These are phyloP conservation scores for Heterochromis multidens DNA, from an alignment of 2,113 vertebrate species.

Conservation along the genomic window DNA sequence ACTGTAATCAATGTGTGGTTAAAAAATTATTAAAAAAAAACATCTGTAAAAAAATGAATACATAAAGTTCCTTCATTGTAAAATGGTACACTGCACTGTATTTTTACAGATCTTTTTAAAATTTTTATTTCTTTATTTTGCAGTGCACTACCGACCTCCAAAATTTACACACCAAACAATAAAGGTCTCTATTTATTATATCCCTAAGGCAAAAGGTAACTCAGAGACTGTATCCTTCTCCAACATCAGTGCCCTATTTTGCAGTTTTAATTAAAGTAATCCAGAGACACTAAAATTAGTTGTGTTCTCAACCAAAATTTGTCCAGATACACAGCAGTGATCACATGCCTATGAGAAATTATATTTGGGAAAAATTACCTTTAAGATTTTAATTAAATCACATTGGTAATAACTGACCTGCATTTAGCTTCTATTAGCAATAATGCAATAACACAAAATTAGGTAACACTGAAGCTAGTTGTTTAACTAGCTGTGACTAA, in stretches of 20 bases:
- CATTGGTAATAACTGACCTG: background rate
- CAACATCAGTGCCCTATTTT: background rate
- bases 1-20: too few relatives aligned
- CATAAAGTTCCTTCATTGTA: too few relatives aligned
- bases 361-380: background rate
- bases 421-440: slow-evolving; percentile 27
- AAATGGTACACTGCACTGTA: too few relatives aligned
- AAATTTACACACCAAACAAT: background rate
- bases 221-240: background rate
- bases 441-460: slow-evolving; percentile 14
- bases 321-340: background rate
- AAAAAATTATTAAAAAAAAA: background rate
- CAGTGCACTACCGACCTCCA: background rate
- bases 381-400: background rate
- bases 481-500: background rate
- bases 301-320: background rate
- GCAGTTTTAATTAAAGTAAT: background rate
- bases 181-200: background rate
- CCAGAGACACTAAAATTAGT: too few relatives aligned
- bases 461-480: slow-evolving; percentile 30
- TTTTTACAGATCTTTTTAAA: background rate
- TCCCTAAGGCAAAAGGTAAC: background rate
- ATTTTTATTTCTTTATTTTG: background rate
- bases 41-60: background rate
- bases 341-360: background rate